phyloP scores from a whole-genome alignment of 2,113 vertebrate species.

The Nettapus auritus region DNA sequence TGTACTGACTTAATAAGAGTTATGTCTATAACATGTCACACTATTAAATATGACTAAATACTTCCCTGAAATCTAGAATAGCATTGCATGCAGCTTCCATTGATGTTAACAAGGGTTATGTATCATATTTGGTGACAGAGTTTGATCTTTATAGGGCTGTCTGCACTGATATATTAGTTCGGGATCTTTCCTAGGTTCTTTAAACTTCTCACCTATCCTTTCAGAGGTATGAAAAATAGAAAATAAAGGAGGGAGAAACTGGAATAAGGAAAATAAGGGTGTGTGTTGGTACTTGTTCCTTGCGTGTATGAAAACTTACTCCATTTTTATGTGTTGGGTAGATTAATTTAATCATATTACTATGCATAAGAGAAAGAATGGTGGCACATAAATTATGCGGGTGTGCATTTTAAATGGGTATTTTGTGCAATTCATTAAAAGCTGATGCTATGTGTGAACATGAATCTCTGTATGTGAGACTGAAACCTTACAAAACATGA shows the following conservation, averaged over 20 bases:
- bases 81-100: constrained; percentile 21
- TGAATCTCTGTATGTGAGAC: constrained; percentile 68
- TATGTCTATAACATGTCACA: background rate
- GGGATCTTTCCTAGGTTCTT: constrained; percentile 55
- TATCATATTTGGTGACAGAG: constrained; percentile 7
- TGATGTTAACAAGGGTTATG: background rate
- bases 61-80: background rate
- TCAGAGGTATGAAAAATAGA: constrained; percentile 43
- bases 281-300: constrained; percentile 54
- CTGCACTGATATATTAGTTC: constrained; percentile 64
- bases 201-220: constrained; percentile 57
- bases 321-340: constrained; percentile 60
- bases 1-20: background rate
- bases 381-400: constrained; percentile 67
- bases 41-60: background rate
- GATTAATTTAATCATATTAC: constrained; percentile 75
- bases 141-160: constrained; percentile 23
- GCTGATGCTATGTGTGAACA: constrained; percentile 67
- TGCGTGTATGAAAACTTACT: constrained; percentile 69
- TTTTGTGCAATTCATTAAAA: constrained; percentile 77
- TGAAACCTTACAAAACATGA: constrained; percentile 63
- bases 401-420: constrained; percentile 69
- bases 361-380: constrained; percentile 79
- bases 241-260: constrained; percentile 69
- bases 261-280: constrained; percentile 9